Base-by-base conservation (phyloP, 1,140 invertebrate genomes). In the Vanessa atalanta region DNA sequence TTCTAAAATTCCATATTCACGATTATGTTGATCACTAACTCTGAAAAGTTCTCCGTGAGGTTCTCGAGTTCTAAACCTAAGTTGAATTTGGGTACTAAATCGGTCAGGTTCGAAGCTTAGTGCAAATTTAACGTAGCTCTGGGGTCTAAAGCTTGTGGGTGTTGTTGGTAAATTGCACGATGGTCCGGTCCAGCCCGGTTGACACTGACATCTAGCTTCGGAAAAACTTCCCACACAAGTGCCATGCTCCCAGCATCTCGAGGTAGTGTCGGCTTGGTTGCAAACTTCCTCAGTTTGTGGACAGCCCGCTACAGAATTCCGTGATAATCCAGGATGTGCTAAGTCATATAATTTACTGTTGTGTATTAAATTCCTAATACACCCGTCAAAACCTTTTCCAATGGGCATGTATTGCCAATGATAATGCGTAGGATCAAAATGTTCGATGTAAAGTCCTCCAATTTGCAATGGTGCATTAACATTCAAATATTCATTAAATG, bases 401-500 rank as follows among this genome's bases (percentile, higher is more conserved):
- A 96, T 95, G 7, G 97, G 97, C 94, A 98, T 97, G 80, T 96
- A 96, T 79, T 96, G 96, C 96, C 96, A 98, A 78, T 96, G 95
- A 86, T 97, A 98, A 67, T 96, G 95, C 12, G 95, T 95, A 0
- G 96, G 97, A 80, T 98, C 97, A 76, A 97, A 97, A 78, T 97
- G 96, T 81, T 97, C 96, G 16, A 97, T 95, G 83, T 97, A 96
- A 3, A 98, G 90, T 2, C 98, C 98, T 50, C 98, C 98, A 61
- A 99, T 94, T 94, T 99, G 98, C 31, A 99, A 93, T 0, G 98
- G 98, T 0, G 97, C 96, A 92, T 99, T 99, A 0, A 99, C 98
- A 93, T 99, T 99, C 4, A 99, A 93, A 84, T 98, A 99, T 90
- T 99, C 98, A 88, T 98, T 99, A 91, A 99, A 99, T 2, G 98